These are phyloP conservation scores for Acestrorhynchus altus DNA, from an alignment of 2,797 vertebrate species.

Conservation along the genomic window DNA sequence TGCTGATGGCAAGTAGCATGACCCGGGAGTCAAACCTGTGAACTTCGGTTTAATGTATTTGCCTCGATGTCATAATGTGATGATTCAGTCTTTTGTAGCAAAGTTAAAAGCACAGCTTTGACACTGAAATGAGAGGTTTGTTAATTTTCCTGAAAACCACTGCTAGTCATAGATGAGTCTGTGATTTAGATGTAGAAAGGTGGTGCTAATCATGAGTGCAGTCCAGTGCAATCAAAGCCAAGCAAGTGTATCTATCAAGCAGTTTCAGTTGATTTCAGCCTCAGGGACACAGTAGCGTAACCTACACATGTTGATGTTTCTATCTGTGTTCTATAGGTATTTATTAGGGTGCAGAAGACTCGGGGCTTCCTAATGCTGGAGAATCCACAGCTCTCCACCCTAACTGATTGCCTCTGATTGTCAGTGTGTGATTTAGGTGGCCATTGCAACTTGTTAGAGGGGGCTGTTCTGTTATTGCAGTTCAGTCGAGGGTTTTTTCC, in stretches of 20 bases:
- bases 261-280: conserved; percentile 28
- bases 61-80: conserved; percentile 12
- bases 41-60: background rate
- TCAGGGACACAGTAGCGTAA: background rate
- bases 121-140: conserved; percentile 48
- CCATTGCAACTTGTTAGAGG: conserved; percentile 64
- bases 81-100: conserved; percentile 32
- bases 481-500: conserved; percentile 53
- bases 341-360: conserved; percentile 22
- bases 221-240: conserved; percentile 55
- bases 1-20: too few relatives aligned
- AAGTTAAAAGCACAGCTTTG: conserved; percentile 64
- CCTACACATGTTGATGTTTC: conserved; percentile 9
- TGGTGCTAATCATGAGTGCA: conserved; percentile 57
- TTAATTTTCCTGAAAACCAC: conserved; percentile 45
- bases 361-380: conserved; percentile 10
- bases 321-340: conserved; percentile 13
- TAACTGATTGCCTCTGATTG: conserved; percentile 70
- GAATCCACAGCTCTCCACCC: conserved; percentile 47
- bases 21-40: too few relatives aligned
- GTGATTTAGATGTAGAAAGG: conserved; percentile 58
- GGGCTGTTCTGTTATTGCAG: conserved; percentile 60
- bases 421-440: conserved; percentile 69
- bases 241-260: conserved; percentile 48
- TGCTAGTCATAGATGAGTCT: conserved; percentile 35